Evolutionary conservation across 1,140 invertebrate genomes (phyloP).

Genomic region (Drosophila tropicalis): DNA sequence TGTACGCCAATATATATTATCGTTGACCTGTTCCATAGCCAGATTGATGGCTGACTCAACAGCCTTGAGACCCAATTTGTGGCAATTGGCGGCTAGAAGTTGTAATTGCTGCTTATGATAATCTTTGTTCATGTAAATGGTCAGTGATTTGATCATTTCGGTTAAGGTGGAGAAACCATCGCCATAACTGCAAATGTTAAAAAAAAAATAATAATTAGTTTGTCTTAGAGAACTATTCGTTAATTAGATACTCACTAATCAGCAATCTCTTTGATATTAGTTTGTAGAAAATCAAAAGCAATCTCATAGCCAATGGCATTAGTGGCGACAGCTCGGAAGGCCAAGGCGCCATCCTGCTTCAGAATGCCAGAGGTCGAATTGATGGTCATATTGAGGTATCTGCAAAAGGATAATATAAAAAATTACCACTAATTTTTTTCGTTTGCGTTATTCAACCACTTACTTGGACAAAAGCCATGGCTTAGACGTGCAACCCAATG

Average conservation of each 20-base stretch:
- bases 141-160: slow-evolving; percentile 84
- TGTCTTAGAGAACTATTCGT: not conserved
- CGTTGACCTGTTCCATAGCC: slow-evolving; percentile 79
- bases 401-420: slow-evolving; percentile 28
- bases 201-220: not conserved
- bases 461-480: slow-evolving; percentile 83
- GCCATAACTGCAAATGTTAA: slow-evolving; percentile 78
- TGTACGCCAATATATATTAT: slow-evolving; percentile 82
- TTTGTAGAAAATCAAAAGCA: slow-evolving; percentile 84
- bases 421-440: no score
- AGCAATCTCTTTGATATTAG: slow-evolving; percentile 82
- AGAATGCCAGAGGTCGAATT: slow-evolving; percentile 83
- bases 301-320: slow-evolving; percentile 84
- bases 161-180: slow-evolving; percentile 84
- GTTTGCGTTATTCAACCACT: slow-evolving; percentile 37
- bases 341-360: slow-evolving; percentile 84
- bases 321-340: slow-evolving; percentile 81
- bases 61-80: slow-evolving; percentile 66
- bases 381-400: slow-evolving; percentile 84
- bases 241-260: slow-evolving; percentile 83
- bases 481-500: slow-evolving; percentile 85
- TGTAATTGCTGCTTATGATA: slow-evolving; percentile 78
- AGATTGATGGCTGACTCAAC: slow-evolving; percentile 73
- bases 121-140: slow-evolving; percentile 84
- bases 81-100: slow-evolving; percentile 62